These are phyloP conservation scores for Loripinus fragilis DNA, from an alignment of 2,888 invertebrate species.

Conservation along the genomic window DNA sequence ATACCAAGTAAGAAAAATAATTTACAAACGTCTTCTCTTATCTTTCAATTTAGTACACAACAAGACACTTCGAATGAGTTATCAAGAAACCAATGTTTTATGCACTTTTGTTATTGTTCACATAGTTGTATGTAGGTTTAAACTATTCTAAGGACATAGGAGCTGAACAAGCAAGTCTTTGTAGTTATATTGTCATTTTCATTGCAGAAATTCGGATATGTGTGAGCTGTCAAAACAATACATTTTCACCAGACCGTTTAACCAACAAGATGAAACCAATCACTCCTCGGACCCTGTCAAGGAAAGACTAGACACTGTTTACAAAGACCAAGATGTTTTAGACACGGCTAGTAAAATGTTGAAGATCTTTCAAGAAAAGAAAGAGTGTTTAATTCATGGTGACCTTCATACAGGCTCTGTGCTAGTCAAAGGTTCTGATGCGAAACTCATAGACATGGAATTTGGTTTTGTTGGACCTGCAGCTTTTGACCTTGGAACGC, in stretches of 20 bases:
- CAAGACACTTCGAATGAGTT: too few species aligned
- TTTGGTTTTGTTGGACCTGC: slow-evolving; percentile 72
- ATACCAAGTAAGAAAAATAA: too few species aligned
- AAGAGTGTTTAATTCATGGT: slow-evolving; percentile 74
- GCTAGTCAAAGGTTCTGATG: slow-evolving; percentile 61
- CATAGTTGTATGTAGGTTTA: too few species aligned
- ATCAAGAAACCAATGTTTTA: too few species aligned
- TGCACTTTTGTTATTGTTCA: too few species aligned
- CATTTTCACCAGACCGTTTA: slow-evolving; percentile 68
- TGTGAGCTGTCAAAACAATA: slow-evolving; percentile 62
- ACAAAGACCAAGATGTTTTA: slow-evolving; percentile 60
- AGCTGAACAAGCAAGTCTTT: too few species aligned
- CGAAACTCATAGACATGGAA: slow-evolving; percentile 68
- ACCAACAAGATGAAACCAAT: slow-evolving; percentile 61
- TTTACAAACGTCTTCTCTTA: too few species aligned
- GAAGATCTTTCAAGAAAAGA: slow-evolving; percentile 66
- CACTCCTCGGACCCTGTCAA: slow-evolving; percentile 60
- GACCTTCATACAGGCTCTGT: slow-evolving; percentile 75
- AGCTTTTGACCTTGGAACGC: slow-evolving; percentile 71
- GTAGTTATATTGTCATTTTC: too few species aligned
- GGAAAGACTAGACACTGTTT: slow-evolving; percentile 51
- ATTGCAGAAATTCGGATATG: slow-evolving; percentile 64
- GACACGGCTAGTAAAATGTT: slow-evolving; percentile 59
- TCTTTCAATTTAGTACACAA: too few species aligned
- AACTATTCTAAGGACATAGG: too few species aligned